Evolutionary conservation across 2,797 vertebrate species (phyloP).

Genomic region (Bradypodion ventrale): DNA sequence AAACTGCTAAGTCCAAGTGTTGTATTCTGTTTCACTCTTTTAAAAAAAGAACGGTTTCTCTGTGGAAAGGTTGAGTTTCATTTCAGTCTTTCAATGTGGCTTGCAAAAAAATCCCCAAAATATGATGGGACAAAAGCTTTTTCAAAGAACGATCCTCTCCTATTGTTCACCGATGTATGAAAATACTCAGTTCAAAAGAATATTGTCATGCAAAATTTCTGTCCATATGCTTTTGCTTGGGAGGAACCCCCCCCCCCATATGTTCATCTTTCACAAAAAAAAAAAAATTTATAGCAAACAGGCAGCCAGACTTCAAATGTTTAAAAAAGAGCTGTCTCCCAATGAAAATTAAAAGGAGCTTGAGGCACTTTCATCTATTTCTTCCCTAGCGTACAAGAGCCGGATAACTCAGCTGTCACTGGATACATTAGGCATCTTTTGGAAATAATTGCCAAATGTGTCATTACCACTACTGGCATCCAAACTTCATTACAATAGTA

Average conservation of each 20-base stretch:
- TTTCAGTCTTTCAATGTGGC: neutral
- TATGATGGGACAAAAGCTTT: constrained; percentile 3
- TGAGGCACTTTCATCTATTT: constrained; percentile 59
- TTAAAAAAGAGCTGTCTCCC: constrained; percentile 47
- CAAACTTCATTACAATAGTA: constrained; percentile 21
- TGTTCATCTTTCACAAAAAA: constrained; percentile 53
- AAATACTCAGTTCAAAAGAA: constrained; percentile 14
- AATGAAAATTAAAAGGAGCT: constrained; percentile 41
- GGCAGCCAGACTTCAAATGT: constrained; percentile 49
- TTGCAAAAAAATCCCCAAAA: constrained; percentile 14
- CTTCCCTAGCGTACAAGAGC: constrained; percentile 37
- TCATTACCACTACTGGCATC: constrained; percentile 35
- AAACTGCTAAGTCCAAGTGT: neutral
- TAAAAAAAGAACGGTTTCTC: neutral
- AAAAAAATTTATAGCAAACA: constrained; percentile 44
- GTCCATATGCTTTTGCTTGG: constrained; percentile 28
- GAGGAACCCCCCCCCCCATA: constrained; percentile 40
- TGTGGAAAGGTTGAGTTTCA: neutral
- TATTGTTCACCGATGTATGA: neutral
- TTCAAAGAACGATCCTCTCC: constrained; percentile 26
- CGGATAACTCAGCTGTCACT: constrained; percentile 31
- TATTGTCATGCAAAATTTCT: constrained; percentile 37
- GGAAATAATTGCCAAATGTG: constrained; percentile 50
- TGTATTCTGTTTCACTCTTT: accelerated
- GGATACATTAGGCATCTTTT: constrained; percentile 46